phyloP scores from a whole-genome alignment of 2,888 invertebrate species.

The Oscheius sp. region DNA sequence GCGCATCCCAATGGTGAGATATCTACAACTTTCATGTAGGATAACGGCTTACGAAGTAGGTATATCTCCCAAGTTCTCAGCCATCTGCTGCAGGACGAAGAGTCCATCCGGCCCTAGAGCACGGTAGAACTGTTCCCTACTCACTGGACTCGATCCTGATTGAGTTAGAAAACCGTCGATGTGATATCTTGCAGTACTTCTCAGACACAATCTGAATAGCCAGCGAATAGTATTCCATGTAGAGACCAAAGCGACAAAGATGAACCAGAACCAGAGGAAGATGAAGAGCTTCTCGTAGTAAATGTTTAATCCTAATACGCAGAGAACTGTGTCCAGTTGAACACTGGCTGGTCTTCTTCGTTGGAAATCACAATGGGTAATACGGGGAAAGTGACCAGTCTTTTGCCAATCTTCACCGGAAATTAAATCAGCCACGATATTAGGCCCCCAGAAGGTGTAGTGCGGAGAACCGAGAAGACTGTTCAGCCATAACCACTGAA shows the following conservation, averaged over 20 bases:
- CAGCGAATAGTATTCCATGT: constrained; percentile 60
- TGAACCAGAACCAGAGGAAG: constrained; percentile 70
- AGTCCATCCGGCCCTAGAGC: constrained; percentile 63
- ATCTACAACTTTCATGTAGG: constrained; percentile 43
- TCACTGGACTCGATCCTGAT: constrained; percentile 31
- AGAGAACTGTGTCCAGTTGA: constrained; percentile 68
- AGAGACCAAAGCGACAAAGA: constrained; percentile 63
- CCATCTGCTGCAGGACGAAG: constrained; percentile 66
- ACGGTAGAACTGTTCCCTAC: constrained; percentile 40
- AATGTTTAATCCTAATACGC: constrained; percentile 68
- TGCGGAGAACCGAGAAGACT: constrained; percentile 59
- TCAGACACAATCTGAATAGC: constrained; percentile 50
- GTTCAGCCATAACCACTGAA: constrained; percentile 64
- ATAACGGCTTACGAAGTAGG: constrained; percentile 58
- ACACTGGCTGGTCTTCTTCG: constrained; percentile 61
- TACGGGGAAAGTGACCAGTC: constrained; percentile 67
- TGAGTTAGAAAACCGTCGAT: constrained; percentile 41
- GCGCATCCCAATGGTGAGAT: constrained; percentile 63
- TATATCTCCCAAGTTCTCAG: constrained; percentile 66
- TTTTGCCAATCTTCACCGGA: constrained; percentile 65
- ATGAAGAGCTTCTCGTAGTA: constrained; percentile 70
- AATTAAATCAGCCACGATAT: constrained; percentile 60
- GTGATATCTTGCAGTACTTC: constrained; percentile 35
- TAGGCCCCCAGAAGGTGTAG: constrained; percentile 63
- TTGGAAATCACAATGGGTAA: constrained; percentile 69